phyloP scores from a whole-genome alignment of 2,888 invertebrate species.

The Caenorhabditis sp. region DNA sequence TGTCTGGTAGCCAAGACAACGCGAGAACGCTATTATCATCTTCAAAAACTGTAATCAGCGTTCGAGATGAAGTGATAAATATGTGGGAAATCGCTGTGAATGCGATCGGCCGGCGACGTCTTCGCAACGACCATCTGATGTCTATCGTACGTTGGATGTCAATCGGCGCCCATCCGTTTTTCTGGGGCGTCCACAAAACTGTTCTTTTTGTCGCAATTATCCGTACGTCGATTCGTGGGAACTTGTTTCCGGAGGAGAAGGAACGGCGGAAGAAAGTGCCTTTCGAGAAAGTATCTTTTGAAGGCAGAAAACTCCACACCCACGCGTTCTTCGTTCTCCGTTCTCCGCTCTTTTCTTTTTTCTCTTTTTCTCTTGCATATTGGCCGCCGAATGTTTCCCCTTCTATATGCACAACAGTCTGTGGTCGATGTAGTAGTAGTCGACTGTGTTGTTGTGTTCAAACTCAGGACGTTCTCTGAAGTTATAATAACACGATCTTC shows the following conservation, averaged over 20 bases:
- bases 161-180: neutral
- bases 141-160: neutral
- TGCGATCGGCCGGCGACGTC: neutral
- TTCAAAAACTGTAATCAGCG: neutral
- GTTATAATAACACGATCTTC: neutral
- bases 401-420: too few relatives aligned
- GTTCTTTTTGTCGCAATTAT: constrained; percentile 2
- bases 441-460: too few relatives aligned
- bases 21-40: neutral
- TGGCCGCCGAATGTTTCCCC: too few relatives aligned
- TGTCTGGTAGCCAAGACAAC: too few relatives aligned
- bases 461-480: too few relatives aligned
- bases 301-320: neutral
- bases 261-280: neutral
- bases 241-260: neutral
- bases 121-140: neutral
- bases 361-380: neutral
- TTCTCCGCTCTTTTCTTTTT: neutral
- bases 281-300: neutral
- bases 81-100: neutral
- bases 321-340: neutral
- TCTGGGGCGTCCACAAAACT: too few relatives aligned
- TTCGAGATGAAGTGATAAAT: neutral
- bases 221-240: neutral
- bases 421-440: too few relatives aligned